These are phyloP conservation scores for Diploptera punctata DNA, from an alignment of 2,888 invertebrate genomes.

Conservation along the genomic window DNA sequence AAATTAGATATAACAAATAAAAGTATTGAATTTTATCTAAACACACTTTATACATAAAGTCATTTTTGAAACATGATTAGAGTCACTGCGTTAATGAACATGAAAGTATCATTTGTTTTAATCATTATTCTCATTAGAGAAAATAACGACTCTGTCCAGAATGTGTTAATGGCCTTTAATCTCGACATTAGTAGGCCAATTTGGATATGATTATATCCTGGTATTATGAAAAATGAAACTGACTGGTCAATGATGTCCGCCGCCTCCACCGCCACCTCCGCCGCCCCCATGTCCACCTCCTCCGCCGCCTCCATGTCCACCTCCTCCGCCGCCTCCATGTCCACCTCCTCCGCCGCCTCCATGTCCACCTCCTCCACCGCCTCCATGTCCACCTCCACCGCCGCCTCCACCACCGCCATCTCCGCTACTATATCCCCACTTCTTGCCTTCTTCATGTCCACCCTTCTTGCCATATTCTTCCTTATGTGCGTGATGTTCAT, in stretches of 20 bases:
- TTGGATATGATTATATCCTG: no score
- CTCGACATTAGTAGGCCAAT: no score
- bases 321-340: slow-evolving; percentile 3
- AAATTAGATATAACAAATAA: no score
- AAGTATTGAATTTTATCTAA: no score
- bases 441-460: slow-evolving; percentile 59
- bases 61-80: no score
- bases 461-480: slow-evolving; percentile 58
- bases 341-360: neutral
- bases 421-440: slow-evolving; percentile 61
- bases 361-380: slow-evolving; percentile 4
- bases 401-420: neutral
- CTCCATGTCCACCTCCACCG: slow-evolving; percentile 46
- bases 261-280: neutral
- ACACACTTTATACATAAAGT: no score
- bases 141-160: no score
- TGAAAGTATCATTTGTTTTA: no score
- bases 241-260: neutral
- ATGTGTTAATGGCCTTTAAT: no score
- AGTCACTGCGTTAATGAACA: no score
- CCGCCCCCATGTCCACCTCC: neutral
- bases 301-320: slow-evolving; percentile 6
- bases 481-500: slow-evolving; percentile 61
- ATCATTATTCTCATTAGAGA: no score
- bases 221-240: no score